These are phyloP conservation scores for Colletes collaris DNA, from an alignment of 2,888 invertebrate genomes.

Conservation along the genomic window DNA sequence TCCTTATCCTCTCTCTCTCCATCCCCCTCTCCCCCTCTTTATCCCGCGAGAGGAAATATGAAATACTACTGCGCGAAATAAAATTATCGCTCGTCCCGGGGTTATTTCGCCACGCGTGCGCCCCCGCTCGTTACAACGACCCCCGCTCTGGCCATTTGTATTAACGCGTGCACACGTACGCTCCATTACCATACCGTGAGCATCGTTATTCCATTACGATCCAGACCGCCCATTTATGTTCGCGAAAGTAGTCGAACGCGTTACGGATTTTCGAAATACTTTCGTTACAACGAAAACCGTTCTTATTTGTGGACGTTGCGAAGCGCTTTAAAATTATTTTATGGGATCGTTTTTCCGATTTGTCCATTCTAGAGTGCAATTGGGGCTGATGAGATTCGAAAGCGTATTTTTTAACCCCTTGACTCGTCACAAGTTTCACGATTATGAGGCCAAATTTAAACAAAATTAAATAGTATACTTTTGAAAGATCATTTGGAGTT, in stretches of 20 bases:
- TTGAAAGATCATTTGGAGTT: too few species aligned
- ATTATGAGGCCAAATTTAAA: too few species aligned
- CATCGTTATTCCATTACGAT: slow-evolving; percentile 57
- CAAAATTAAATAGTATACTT: too few species aligned
- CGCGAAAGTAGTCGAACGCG: slow-evolving; percentile 36
- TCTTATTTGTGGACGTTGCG: too few species aligned
- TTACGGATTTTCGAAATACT: neutral
- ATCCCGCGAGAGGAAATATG: slow-evolving; percentile 24
- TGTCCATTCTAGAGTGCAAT: too few species aligned
- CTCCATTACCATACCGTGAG: slow-evolving; percentile 41
- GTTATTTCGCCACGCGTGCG: slow-evolving; percentile 26
- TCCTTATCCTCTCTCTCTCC: neutral
- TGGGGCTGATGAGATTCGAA: too few species aligned
- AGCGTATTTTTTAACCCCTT: too few species aligned
- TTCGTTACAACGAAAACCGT: too few species aligned
- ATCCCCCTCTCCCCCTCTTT: neutral
- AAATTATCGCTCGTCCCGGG: slow-evolving; percentile 37
- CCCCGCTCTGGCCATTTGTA: slow-evolving; percentile 14
- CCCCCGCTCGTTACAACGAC: slow-evolving; percentile 18
- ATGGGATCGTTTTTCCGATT: too few species aligned
- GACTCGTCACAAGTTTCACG: too few species aligned
- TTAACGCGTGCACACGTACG: slow-evolving; percentile 4
- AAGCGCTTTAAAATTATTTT: too few species aligned
- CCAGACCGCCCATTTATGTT: slow-evolving; percentile 12
- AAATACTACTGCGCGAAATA: slow-evolving; percentile 46